Percentiles rank a stretch among this genome's conserved stretches.
phyloP scores from a whole-genome alignment of 2,797 vertebrate species.

The Cygnus olor region DNA sequence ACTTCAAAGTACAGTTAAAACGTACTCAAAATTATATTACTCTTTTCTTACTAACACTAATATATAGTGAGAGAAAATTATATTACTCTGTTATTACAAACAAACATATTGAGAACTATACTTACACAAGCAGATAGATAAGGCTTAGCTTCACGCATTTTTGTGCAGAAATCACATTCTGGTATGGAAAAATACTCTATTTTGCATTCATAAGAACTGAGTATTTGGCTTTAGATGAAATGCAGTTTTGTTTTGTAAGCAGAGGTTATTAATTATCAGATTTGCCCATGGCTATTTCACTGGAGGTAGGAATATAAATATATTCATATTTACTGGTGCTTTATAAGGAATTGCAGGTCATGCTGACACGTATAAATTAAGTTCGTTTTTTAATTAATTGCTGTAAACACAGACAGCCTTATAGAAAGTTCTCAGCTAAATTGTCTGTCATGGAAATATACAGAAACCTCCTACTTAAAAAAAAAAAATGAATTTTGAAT shows the following conservation, averaged over 20 bases:
- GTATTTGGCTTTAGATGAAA: conserved; percentile 35
- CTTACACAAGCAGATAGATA: conserved; percentile 3
- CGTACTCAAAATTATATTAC: background rate
- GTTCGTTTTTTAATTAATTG: background rate
- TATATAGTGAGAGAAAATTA: conserved; percentile 5
- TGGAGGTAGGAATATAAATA: conserved; percentile 5
- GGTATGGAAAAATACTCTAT: conserved; percentile 6
- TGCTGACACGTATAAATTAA: background rate
- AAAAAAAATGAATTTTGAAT: background rate
- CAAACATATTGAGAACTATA: background rate
- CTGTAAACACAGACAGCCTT: background rate
- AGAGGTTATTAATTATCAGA: conserved; percentile 30
- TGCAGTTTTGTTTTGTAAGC: conserved; percentile 30
- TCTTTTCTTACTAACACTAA: background rate
- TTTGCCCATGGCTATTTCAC: conserved; percentile 5
- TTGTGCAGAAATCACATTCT: conserved; percentile 18
- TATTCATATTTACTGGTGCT: conserved; percentile 1
- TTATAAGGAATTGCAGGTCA: background rate
- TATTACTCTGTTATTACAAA: background rate
- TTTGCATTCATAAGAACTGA: conserved; percentile 10
- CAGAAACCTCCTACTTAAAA: background rate
- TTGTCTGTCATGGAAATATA: background rate
- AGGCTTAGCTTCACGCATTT: background rate
- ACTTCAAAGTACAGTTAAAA: conserved; percentile 27
- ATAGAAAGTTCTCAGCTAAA: background rate